phyloP scores from a whole-genome alignment of 2,113 vertebrate species.

The Actenoides hombroni region DNA sequence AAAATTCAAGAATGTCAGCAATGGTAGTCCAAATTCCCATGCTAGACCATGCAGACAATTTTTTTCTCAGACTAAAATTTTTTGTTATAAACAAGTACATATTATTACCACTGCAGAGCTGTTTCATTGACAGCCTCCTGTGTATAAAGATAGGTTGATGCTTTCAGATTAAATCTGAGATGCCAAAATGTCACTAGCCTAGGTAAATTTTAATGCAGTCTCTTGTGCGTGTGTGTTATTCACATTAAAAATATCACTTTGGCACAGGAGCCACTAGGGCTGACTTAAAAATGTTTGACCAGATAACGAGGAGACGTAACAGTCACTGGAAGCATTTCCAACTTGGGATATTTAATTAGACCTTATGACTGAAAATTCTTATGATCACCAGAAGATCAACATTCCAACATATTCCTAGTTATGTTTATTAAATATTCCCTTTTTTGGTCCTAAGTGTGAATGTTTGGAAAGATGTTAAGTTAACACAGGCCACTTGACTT shows the following conservation, averaged over 20 bases:
- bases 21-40: background rate
- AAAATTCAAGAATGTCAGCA: slow-evolving; percentile 12
- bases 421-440: slow-evolving; percentile 52
- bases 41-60: background rate
- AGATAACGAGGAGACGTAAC: background rate
- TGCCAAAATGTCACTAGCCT: background rate
- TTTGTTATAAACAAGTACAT: background rate
- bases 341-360: slow-evolving; percentile 26
- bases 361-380: slow-evolving; percentile 48
- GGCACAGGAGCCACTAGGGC: background rate
- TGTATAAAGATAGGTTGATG: background rate
- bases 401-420: slow-evolving; percentile 48
- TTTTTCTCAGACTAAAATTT: background rate
- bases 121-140: background rate
- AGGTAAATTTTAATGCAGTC: background rate
- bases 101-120: background rate
- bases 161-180: background rate
- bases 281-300: background rate
- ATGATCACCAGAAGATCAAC: background rate
- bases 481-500: slow-evolving; percentile 52
- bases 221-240: background rate
- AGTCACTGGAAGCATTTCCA: slow-evolving; percentile 10
- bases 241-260: background rate
- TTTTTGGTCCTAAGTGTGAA: slow-evolving; percentile 58
- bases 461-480: slow-evolving; percentile 29